phyloP scores from a whole-genome alignment of 1,140 invertebrate species.

The Solenopsis invicta region DNA sequence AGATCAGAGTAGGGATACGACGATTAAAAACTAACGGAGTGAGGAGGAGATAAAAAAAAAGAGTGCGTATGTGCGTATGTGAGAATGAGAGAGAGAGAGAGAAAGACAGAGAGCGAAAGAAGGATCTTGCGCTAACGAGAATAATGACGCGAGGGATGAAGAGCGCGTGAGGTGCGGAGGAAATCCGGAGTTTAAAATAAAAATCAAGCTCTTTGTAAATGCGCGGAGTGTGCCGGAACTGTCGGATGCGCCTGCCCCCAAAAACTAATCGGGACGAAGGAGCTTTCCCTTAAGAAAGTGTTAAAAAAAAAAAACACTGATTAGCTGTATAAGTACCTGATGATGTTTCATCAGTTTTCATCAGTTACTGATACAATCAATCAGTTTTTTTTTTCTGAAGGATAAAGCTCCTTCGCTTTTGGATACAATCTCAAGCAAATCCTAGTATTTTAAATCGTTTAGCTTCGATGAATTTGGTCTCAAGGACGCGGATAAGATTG shows the following conservation, averaged over 20 bases:
- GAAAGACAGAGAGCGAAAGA: conserved; percentile 4
- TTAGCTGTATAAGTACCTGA: too few species aligned
- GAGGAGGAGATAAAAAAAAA: conserved; percentile 6
- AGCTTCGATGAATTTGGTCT: neutral
- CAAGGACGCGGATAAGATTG: too few species aligned
- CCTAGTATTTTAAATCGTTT: neutral
- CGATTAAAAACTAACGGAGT: conserved; percentile 44
- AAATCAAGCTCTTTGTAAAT: conserved; percentile 40
- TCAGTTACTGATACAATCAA: too few species aligned
- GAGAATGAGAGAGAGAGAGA: conserved; percentile 25
- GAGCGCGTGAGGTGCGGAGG: neutral
- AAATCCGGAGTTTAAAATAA: conserved; percentile 38
- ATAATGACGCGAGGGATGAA: neutral
- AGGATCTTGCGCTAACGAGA: conserved; percentile 33
- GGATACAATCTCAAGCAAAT: neutral
- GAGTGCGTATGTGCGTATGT: conserved; percentile 20
- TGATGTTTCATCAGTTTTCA: too few species aligned
- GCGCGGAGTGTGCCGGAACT: conserved; percentile 1
- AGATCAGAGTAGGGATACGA: conserved; percentile 55
- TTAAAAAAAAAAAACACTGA: neutral
- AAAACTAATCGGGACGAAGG: neutral
- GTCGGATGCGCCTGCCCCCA: neutral
- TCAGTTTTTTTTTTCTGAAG: too few species aligned
- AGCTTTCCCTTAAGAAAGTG: neutral
- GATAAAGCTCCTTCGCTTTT: neutral